These are phyloP conservation scores for Leucophora obtusa DNA, from an alignment of 2,888 invertebrate genomes.

Conservation along the genomic window DNA sequence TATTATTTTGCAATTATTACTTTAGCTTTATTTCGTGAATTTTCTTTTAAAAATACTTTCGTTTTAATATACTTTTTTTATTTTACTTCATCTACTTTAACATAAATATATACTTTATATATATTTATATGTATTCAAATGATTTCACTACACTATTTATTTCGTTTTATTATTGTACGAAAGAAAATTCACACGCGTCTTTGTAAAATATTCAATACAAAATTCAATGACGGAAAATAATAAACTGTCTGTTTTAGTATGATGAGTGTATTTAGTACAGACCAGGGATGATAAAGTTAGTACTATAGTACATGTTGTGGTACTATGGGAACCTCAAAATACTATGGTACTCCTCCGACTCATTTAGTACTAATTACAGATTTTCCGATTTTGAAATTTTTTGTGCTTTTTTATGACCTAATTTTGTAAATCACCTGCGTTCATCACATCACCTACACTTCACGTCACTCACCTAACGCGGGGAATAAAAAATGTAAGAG, in stretches of 20 bases:
- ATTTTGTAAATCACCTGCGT: too few relatives aligned
- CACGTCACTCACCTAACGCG: too few relatives aligned
- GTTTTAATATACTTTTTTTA: constrained; percentile 3
- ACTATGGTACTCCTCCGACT: too few relatives aligned
- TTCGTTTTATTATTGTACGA: constrained; percentile 24
- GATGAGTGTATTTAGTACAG: constrained; percentile 27
- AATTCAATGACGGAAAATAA: constrained; percentile 53
- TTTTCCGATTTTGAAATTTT: too few relatives aligned
- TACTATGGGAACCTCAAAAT: too few relatives aligned
- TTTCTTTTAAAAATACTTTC: constrained; percentile 6
- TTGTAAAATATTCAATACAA: constrained; percentile 18
- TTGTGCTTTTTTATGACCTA: too few relatives aligned
- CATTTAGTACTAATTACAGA: too few relatives aligned
- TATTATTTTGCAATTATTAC: background rate
- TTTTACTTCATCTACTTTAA: constrained; percentile 11
- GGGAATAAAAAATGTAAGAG: too few relatives aligned
- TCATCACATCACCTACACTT: too few relatives aligned
- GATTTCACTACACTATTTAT: constrained; percentile 43
- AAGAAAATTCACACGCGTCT: constrained; percentile 12
- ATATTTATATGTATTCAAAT: constrained; percentile 16
- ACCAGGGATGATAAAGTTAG: too few relatives aligned
- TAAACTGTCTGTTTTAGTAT: constrained; percentile 49
- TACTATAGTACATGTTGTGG: too few relatives aligned
- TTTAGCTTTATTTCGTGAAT: constrained; percentile 15
- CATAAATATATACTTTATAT: background rate